These are phyloP conservation scores for Macrosteles quadrilineatus DNA, from an alignment of 1,140 invertebrate genomes.

Conservation along the genomic window DNA sequence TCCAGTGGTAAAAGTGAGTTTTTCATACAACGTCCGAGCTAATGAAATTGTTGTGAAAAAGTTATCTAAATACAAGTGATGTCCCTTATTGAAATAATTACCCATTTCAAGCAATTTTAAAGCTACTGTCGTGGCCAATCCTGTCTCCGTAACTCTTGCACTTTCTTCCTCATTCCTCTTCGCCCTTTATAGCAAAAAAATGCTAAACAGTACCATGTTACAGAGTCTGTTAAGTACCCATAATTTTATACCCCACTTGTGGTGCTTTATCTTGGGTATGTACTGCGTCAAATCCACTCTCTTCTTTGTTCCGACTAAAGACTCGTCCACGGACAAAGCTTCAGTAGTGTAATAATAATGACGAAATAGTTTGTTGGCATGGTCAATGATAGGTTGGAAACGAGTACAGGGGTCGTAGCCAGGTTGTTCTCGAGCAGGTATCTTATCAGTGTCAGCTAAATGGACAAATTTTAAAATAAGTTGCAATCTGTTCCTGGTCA, in stretches of 20 bases:
- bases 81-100: background rate
- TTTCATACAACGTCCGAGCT: background rate
- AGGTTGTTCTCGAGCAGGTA: constrained; percentile 36
- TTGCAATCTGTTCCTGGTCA: constrained; percentile 17
- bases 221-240: too few relatives aligned
- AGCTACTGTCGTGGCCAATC: background rate
- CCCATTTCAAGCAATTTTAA: constrained; percentile 31
- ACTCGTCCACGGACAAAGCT: constrained; percentile 43
- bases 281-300: background rate
- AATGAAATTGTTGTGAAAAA: background rate
- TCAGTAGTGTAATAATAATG: constrained; percentile 41
- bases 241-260: too few relatives aligned
- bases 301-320: constrained; percentile 34
- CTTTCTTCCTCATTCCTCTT: background rate
- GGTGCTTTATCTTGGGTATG: background rate
- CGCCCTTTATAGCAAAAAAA: background rate
- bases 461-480: constrained; percentile 32
- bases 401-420: constrained; percentile 43
- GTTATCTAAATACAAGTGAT: constrained; percentile 13
- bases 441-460: constrained; percentile 31
- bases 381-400: constrained; percentile 42
- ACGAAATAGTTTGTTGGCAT: constrained; percentile 42
- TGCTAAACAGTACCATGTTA: background rate
- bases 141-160: background rate
- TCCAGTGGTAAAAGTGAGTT: background rate